Evolutionary conservation across 2,797 vertebrate species (phyloP).

Genomic region (Danio kyathit): DNA sequence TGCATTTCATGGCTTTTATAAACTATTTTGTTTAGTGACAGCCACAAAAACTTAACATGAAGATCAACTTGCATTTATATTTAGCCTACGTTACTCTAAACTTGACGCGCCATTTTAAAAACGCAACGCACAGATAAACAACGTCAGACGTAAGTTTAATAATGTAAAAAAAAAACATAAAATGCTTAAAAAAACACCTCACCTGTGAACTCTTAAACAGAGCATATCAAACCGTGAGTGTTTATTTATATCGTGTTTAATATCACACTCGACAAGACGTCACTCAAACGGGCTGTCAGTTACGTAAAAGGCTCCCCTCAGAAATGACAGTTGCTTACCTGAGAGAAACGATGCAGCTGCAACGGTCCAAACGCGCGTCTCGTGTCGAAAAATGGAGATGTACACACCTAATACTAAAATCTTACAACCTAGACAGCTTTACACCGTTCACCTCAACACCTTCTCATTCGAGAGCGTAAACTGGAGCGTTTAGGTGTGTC

Average conservation of each 20-base stretch:
- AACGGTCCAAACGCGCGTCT: conserved; percentile 50
- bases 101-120: background rate
- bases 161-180: background rate
- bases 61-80: no score
- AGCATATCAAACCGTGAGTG: no score
- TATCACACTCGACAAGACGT: background rate
- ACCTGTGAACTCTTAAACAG: background rate
- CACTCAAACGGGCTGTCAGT: background rate
- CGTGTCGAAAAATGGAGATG: conserved; percentile 71
- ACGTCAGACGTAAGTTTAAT: background rate
- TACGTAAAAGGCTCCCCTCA: background rate
- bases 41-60: background rate
- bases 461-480: background rate
- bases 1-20: no score
- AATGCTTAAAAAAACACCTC: background rate
- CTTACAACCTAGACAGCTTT: background rate
- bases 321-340: conserved; percentile 53
- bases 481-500: conserved; percentile 13
- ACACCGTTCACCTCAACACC: background rate
- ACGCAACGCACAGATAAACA: background rate
- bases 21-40: background rate
- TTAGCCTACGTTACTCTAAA: background rate
- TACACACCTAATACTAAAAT: conserved; percentile 35
- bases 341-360: conserved; percentile 24
- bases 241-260: background rate